These are phyloP conservation scores for Montifringilla adamsi DNA, from an alignment of 2,113 vertebrate genomes.

Conservation along the genomic window DNA sequence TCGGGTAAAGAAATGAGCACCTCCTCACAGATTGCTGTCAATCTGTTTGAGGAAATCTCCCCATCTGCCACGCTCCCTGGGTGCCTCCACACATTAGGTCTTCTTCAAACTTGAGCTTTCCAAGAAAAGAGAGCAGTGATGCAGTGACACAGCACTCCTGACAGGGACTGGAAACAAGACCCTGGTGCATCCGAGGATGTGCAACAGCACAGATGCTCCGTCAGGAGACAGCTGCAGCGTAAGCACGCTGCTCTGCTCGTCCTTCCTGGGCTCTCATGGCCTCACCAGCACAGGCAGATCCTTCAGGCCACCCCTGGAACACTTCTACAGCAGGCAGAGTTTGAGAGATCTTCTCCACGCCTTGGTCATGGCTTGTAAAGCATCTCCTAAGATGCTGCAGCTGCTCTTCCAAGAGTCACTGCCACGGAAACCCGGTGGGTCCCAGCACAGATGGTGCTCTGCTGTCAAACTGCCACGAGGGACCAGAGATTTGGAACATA, in stretches of 20 bases:
- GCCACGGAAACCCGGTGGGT: fast-evolving
- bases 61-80: fast-evolving
- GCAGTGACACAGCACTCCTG: too few relatives aligned
- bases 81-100: neutral
- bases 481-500: fast-evolving
- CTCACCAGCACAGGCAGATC: neutral
- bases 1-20: fast-evolving
- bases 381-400: fast-evolving
- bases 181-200: neutral
- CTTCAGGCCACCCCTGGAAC: neutral
- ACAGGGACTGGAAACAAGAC: fast-evolving
- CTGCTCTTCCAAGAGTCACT: neutral
- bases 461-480: fast-evolving
- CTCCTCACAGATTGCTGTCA: neutral
- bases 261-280: neutral
- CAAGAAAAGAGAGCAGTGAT: neutral
- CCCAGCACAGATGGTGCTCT: fast-evolving
- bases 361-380: too few relatives aligned
- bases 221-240: neutral
- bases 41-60: neutral
- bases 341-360: neutral
- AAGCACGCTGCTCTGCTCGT: neutral
- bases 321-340: too few relatives aligned
- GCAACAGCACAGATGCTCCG: fast-evolving
- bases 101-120: neutral